Percentiles rank a stretch among this genome's conserved stretches.
phyloP scores from a whole-genome alignment of 2,113 vertebrate genomes.

The Calyptomena viridis region DNA sequence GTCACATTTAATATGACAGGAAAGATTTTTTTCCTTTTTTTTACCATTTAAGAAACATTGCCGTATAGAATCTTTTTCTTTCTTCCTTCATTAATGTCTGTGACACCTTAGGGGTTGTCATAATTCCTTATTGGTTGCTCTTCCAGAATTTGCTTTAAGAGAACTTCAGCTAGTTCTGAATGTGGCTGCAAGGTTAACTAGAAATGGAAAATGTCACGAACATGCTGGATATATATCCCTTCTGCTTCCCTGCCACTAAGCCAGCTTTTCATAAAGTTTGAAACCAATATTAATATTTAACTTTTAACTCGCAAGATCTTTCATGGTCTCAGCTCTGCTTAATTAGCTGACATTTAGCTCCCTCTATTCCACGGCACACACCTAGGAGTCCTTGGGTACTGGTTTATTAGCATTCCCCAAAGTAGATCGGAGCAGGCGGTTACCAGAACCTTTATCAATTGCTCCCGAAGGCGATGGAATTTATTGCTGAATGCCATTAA shows the following conservation, averaged over 20 bases:
- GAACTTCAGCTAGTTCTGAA: conserved; percentile 37
- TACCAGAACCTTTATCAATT: conserved; percentile 42
- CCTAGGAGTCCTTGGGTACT: conserved; percentile 19
- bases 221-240: neutral
- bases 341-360: conserved; percentile 54
- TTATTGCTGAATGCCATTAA: conserved; percentile 50
- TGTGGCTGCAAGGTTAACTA: conserved; percentile 19
- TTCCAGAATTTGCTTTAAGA: conserved; percentile 29
- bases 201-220: conserved; percentile 26
- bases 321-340: conserved; percentile 45
- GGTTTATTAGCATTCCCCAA: conserved; percentile 51
- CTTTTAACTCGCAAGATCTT: conserved; percentile 47
- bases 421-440: conserved; percentile 44
- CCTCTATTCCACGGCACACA: neutral
- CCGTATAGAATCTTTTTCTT: neutral
- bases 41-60: neutral
- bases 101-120: conserved; percentile 29
- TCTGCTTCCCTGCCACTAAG: conserved; percentile 5
- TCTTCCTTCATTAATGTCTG: conserved; percentile 23
- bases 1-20: neutral
- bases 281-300: conserved; percentile 61
- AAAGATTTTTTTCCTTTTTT: neutral
- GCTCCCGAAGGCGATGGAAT: conserved; percentile 30
- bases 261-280: conserved; percentile 42
- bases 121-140: conserved; percentile 13